Conservation (phyloP, 1,140 invertebrate genomes). For the Cataglyphis hispanica region DNA sequence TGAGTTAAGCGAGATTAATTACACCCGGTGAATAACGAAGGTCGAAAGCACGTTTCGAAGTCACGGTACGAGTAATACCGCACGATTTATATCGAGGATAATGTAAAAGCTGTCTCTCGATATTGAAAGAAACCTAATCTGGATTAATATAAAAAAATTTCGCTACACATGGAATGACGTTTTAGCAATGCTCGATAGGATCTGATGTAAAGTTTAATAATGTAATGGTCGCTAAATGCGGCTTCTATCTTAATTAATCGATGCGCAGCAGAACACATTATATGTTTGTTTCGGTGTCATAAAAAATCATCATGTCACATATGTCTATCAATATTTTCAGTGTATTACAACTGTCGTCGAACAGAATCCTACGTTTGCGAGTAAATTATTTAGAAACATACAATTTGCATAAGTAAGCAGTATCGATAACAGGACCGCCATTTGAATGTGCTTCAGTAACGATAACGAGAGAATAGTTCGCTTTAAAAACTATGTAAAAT, state of each 20-base stretch:
- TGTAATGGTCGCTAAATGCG: conserved; percentile 14
- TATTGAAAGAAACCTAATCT: neutral
- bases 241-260: conserved; percentile 53
- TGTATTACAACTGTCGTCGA: neutral
- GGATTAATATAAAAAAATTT: conserved; percentile 32
- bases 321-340: conserved; percentile 39
- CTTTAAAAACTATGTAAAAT: neutral
- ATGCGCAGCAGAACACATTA: too few species aligned
- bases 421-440: conserved; percentile 13
- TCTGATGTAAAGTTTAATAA: conserved; percentile 25
- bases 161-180: neutral
- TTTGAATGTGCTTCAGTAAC: neutral
- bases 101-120: conserved; percentile 33
- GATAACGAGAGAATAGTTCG: conserved; percentile 15
- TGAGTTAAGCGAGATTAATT: conserved; percentile 59
- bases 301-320: conserved; percentile 57
- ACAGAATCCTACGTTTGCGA: conserved; percentile 41
- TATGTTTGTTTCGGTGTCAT: neutral
- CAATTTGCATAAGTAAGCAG: conserved; percentile 26
- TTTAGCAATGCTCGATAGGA: neutral
- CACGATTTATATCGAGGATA: conserved; percentile 52
- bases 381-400: conserved; percentile 44
- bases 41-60: conserved; percentile 53
- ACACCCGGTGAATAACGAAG: conserved; percentile 37
- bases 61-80: conserved; percentile 24